phyloP scores from a whole-genome alignment of 2,797 vertebrate species.

The Menidia menidia region DNA sequence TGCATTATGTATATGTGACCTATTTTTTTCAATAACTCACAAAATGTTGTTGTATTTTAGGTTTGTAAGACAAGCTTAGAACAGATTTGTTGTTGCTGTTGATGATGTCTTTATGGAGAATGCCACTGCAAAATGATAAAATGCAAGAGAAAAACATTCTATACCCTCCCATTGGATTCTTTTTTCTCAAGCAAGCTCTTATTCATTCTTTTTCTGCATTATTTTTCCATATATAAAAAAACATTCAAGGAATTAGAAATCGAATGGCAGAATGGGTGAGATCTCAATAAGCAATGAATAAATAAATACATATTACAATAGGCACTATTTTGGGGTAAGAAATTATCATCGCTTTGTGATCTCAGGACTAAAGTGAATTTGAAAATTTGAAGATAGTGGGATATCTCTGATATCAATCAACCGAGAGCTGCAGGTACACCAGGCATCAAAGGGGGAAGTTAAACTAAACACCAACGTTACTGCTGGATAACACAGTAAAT shows the following conservation, averaged over 20 bases:
- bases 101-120: slow-evolving; percentile 6
- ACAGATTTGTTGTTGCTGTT: slow-evolving; percentile 18
- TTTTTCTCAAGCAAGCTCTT: not conserved
- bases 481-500: slow-evolving; percentile 22
- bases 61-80: slow-evolving; percentile 12
- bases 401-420: slow-evolving; percentile 31
- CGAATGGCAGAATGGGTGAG: not conserved
- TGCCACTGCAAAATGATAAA: slow-evolving; percentile 5
- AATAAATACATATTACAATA: not conserved
- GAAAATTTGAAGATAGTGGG: slow-evolving; percentile 16
- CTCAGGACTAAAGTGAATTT: slow-evolving; percentile 23
- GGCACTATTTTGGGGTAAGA: slow-evolving; percentile 13
- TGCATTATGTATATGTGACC: slow-evolving; percentile 25
- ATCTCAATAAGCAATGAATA: not conserved
- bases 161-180: not conserved
- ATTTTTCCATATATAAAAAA: slow-evolving; percentile 6
- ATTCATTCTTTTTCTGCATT: slow-evolving; percentile 17
- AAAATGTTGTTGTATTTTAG: slow-evolving; percentile 1
- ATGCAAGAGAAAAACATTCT: not conserved
- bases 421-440: slow-evolving; percentile 22
- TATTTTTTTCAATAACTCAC: slow-evolving; percentile 10
- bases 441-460: slow-evolving; percentile 24
- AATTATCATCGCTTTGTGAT: slow-evolving; percentile 27
- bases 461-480: slow-evolving; percentile 28
- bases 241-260: slow-evolving; percentile 17